Conservation (phyloP, 2,797 vertebrate species). For the Octomys mimax region DNA sequence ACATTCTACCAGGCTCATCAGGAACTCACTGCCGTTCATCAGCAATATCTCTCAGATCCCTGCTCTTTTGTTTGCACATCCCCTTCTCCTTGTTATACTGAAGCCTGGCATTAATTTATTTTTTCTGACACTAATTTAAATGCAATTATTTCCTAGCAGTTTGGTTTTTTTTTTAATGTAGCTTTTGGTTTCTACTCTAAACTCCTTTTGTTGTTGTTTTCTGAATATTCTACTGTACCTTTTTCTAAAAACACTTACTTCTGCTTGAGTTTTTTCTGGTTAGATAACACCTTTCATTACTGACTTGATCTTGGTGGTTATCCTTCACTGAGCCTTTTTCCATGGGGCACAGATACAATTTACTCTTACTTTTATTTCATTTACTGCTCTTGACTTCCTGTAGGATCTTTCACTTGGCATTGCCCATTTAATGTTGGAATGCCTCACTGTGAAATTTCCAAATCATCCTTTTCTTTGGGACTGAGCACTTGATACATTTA, state of each 20-base stretch:
- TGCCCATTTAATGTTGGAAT: background rate
- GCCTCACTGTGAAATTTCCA: background rate
- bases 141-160: background rate
- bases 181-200: background rate
- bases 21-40: too few relatives aligned
- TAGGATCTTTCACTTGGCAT: background rate
- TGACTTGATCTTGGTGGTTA: background rate
- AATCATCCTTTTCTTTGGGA: background rate
- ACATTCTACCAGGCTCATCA: background rate
- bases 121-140: background rate
- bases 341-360: background rate
- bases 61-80: background rate
- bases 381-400: background rate
- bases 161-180: background rate
- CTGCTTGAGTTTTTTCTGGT: background rate
- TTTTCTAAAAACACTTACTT: background rate
- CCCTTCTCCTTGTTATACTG: background rate
- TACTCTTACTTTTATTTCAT: background rate
- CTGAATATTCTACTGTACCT: background rate
- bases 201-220: background rate
- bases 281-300: background rate
- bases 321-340: background rate
- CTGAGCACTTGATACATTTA: too few relatives aligned
- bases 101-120: too few relatives aligned
- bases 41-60: background rate